Evolutionary conservation across 2,888 invertebrate species (phyloP), one percentile per base, ranked within the genome.

Genomic region (Lepidocyrtinus sp.): DNA sequence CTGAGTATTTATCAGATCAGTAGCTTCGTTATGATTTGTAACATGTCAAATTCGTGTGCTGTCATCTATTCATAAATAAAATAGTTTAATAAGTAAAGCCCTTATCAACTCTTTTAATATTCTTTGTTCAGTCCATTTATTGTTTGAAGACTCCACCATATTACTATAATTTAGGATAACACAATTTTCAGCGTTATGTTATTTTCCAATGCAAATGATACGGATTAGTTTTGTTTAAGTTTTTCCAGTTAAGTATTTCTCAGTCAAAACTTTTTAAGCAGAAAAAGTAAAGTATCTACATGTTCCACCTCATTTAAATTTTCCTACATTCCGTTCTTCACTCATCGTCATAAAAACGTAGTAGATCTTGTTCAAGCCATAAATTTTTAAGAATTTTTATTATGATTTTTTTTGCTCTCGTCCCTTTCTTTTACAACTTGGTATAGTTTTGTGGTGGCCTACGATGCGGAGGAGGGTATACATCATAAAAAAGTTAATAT

Each of bases 331-430:
- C 55, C 55, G 17, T 55, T 12, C 55, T 17, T 55, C 36, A 1
- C 27, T 61, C 27, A 17, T 9, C 27, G 45, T 25, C 26, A 55
- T 59, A 59, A 71, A 71, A 71, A 62, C 25, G 26, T 61, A 68
- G 22, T 46, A 24, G 1, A 69, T 71, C 71, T 71, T 71, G 36
- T 61, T 27, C 61, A 71, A 71, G 71, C 62, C 71, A 62, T 71
- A 71, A 71, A 71, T 71, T 55, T 71, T 70, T 71, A 59, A 26
- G 71, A 62, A 71, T 36, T 71, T 71, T 71, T 71, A 62, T 71
- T 71, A 62, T 71, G 59, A 71, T 71, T 17, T 59, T 69, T 69
- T 46, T 69, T 59, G 2, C n/a, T 26, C 65, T 65, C 7, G 55
- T 55, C 55, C 55, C 55, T 55, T 55, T 17, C 17, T 55, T 55